Base-by-base conservation (phyloP, 37 sponge, comb jelly and placozoan genomes). In the Mnemiopsis leidyi region DNA sequence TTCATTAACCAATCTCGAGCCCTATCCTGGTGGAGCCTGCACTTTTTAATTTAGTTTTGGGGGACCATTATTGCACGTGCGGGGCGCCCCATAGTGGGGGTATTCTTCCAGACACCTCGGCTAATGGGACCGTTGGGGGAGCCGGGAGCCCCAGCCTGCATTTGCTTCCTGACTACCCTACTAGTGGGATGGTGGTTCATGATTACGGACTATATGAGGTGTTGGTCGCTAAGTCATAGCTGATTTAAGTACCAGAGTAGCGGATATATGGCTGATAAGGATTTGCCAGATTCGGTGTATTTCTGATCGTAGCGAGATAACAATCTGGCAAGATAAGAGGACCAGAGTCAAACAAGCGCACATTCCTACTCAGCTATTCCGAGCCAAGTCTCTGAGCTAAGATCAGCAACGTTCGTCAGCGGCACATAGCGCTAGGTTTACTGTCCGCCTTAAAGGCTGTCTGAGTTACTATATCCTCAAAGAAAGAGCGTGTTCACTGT, bases 1-100 rank as follows among this genome's bases (percentile, higher is more conserved):
- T 71, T 28, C 25, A 71, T 71, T 71, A 71, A 71, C 30, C 30
- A n/a, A 29, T 29, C 25, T 71, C 30, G 75, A 71, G 75, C 75
- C 75, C 75, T 71, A 71, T 71, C 75, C 75, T 5, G 75, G 75
- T 71, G 75, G 13, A 48, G 61, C 61, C 61, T 48, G 61, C 61
- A 48, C 61, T 48, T 48, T 48, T 48, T 48, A 48, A 48, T 48
- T 48, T 13, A 18, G 61, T 48, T 48, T 48, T 48, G 13, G 13
- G 61, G 61, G 61, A 5, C 13, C 9, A 18, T 48, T 48, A 48
- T 48, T 48, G 61, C 61, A 48, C 61, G 61, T 48, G 61, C 61
- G 61, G 61, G 13, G n/a, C n/a, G 61, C 61, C n/a, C n/a, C n/a
- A n/a, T n/a, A n/a, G n/a, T 48, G 61, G 13, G 13, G 5, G 13